Base-by-base conservation (phyloP, 2,888 invertebrate genomes). In the Trichopria drosophilae region DNA sequence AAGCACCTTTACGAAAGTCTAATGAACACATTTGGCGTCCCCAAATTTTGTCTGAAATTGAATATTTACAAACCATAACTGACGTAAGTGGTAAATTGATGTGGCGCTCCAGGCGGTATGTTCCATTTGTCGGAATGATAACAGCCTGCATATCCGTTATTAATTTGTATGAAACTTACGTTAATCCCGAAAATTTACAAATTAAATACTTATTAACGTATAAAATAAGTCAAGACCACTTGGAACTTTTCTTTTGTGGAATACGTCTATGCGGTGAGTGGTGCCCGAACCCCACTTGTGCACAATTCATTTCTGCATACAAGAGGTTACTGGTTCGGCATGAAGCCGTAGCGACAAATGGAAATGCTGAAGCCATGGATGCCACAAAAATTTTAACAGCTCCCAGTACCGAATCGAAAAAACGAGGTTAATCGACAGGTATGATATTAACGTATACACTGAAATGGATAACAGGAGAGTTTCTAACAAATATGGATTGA, bases 221-320 rank as follows among this genome's bases (percentile, higher is more conserved):
- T n/a, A n/a, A n/a, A n/a, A n/a, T n/a, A n/a, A n/a, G n/a, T n/a
- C n/a, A n/a, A n/a, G n/a, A n/a, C n/a, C n/a, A n/a, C n/a, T n/a
- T n/a, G n/a, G n/a, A n/a, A n/a, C n/a, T n/a, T n/a, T n/a, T n/a
- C n/a, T n/a, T n/a, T 12, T 53, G 53, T 35, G 51, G 44, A 1
- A 55, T 55, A 6, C 20, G 54, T 9, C 35, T 32, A 22, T 55
- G 43, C 28, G 40, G 47, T 5, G 54, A 44, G 2, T 54, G 54
- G 54, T 55, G 51, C 22, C 41, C 44, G 3, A 54, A 46, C 23
- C 54, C 47, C 3, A 50, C 50, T 22, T 13, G 34, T 32, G 13
- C 43, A 4, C 47, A 51, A 28, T 54, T 43, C 16, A 19, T 47
- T 16, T 15, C 24, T 15, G 51, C 51, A 0, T 51, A 54, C 24